Base-by-base conservation (phyloP, 2,797 vertebrate genomes). In the Mus caroli region DNA sequence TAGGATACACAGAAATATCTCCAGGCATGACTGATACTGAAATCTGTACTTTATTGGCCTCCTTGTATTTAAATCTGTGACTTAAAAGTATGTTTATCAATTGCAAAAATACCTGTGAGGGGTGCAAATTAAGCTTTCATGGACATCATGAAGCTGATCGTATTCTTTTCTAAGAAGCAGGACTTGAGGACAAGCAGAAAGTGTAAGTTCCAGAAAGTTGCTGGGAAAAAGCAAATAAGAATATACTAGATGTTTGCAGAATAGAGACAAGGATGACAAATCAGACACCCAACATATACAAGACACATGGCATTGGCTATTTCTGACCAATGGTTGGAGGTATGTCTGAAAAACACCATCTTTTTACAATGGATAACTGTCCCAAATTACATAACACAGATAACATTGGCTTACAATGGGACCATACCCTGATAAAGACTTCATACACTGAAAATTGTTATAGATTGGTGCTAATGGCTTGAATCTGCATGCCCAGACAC, bases 11-110 rank as follows among this genome's bases (percentile, higher is more conserved):
- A 12, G 40, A 78, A 92, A 62, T 13, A 14, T 54, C 20, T 60
- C 67, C 24, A 14, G 43, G 56, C 10, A 88, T 15, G 28, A 50
- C 34, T 40, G 40, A n/a, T 60, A 46, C 43, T 69, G 52, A 84
- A 83, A 88, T 73, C 56, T 1, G 5, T 11, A 85, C 28, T 34
- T 76, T 13, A 8, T 14, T 52, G 40, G 28, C 14, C 64, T 79
- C 15, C 40, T n/a, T 43, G 46, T 20, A 8, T 34, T 73, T 69
- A 85, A 40, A 75, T 87, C 34, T 90, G 20, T 90, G 11, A 69
- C 40, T 83, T 85, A 50, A 92, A 50, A 87, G 22, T 50, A 52
- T 34, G 79, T 96, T 93, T 6, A 62, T 87, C 73, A 71, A 58
- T 73, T 40, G 20, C 11, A 79, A 62, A 19, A 64, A 31, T 1